Evolutionary conservation across 2,888 invertebrate species (phyloP), one percentile per base, ranked within the genome.

Genomic region (Phyllotreta striolata): DNA sequence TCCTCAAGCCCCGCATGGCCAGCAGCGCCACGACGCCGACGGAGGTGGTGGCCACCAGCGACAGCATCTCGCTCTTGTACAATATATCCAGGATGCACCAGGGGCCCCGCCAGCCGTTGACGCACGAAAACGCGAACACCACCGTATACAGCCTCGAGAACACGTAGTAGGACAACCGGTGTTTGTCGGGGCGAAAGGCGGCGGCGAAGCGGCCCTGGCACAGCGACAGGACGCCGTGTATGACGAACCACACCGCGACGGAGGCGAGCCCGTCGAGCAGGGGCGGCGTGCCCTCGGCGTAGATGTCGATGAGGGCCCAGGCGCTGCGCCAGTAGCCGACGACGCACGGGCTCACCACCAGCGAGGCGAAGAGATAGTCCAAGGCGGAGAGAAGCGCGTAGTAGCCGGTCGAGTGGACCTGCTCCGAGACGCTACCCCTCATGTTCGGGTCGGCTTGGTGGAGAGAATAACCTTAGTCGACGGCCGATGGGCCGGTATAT

Each of bases 251-350:
- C 72, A 92, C 86, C 1, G 84, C 79, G 60, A 91, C 85, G 71
- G 92, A 92, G 38, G 86, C 83, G 60, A 88, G 82, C 12, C 89
- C 88, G 73, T 92, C 92, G 52, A 84, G 73, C 4, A 87, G 81
- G 4, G 82, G 80, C 63, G 87, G 80, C 0, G 84, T 82, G 0
- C 92, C 90, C 70, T 88, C 86, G 62, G 93, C 85, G 79, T 91
- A 88, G 77, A 24, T 24, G 24, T 89, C 91, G 84, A 92, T 88
- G 56, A 94, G 84, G 52, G 87, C 87, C 93, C 94, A 95, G 51
- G 92, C 91, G 69, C 93, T 91, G 68, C 94, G 86, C 94, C 94
- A 94, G 81, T 93, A 93, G 68, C 89, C 87, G 62, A 94, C 92
- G 54, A 94, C 92, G 62, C 90, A 87, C 8, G 94, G 93, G 1